Conservation (phyloP, 1,140 invertebrate species). For the Pachypsylla venusta region DNA sequence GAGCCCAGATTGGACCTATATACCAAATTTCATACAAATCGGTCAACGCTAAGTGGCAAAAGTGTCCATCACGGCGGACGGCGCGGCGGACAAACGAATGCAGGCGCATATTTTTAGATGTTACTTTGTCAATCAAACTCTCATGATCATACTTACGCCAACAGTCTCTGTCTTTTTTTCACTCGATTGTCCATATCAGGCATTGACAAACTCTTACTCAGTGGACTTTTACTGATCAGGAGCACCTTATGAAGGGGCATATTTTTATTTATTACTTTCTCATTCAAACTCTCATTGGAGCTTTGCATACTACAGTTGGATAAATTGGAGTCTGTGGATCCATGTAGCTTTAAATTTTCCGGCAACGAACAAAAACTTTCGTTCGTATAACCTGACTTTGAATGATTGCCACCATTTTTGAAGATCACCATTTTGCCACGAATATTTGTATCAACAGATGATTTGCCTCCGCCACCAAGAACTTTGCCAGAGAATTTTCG, state of each 20-base stretch:
- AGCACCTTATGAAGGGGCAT: conserved; percentile 35
- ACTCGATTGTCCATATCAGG: conserved; percentile 60
- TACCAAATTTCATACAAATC: too few species aligned
- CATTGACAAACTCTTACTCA: conserved; percentile 66
- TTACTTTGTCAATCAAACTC: too few species aligned
- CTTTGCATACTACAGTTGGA: conserved; percentile 15
- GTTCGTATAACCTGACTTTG: conserved; percentile 35
- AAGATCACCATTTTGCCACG: conserved; percentile 22
- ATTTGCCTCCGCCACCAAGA: conserved; percentile 10
- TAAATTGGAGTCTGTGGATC: conserved; percentile 23
- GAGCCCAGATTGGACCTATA: too few species aligned
- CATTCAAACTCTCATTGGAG: conserved; percentile 12
- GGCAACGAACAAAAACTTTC: conserved; percentile 36
- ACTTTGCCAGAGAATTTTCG: conserved; percentile 35
- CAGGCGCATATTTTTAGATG: too few species aligned
- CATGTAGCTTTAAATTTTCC: conserved; percentile 22
- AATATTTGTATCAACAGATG: conserved; percentile 17
- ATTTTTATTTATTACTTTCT: background rate
- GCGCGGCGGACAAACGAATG: background rate
- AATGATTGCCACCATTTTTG: conserved; percentile 33
- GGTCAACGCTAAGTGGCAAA: too few species aligned
- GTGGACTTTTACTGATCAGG: conserved; percentile 35
- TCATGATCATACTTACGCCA: conserved; percentile 58
- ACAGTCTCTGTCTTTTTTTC: conserved; percentile 48
- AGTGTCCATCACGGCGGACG: too few species aligned